Evolutionary conservation across 2,888 invertebrate species (phyloP).

Genomic region (Ganaspis brasiliensis): DNA sequence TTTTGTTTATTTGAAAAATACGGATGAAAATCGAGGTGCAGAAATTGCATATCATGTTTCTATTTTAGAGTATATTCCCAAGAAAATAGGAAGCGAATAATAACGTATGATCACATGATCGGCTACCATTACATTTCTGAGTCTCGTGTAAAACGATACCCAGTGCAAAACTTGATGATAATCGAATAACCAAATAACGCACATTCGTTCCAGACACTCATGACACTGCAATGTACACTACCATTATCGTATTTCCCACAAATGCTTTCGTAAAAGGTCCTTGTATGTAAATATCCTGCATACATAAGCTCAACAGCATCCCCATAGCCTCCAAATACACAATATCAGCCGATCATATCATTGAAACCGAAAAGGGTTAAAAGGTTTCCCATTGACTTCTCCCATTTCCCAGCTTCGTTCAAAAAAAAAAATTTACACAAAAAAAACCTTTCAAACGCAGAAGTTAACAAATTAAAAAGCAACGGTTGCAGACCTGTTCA

Average conservation of each 20-base stretch:
- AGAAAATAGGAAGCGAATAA: not conserved
- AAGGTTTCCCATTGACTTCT: constrained; percentile 58
- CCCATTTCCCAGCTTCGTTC: not conserved
- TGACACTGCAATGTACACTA: constrained; percentile 37
- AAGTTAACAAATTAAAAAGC: too few species aligned
- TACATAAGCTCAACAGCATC: constrained; percentile 55
- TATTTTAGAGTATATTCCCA: not conserved
- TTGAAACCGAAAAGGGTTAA: constrained; percentile 63
- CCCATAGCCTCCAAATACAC: constrained; percentile 48
- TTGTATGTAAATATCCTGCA: constrained; percentile 63
- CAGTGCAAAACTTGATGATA: constrained; percentile 25
- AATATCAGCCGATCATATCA: constrained; percentile 56
- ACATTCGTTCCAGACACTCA: not conserved
- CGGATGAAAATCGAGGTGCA: not conserved
- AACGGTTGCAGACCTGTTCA: too few species aligned
- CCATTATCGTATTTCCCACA: constrained; percentile 64
- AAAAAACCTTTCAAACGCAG: too few species aligned
- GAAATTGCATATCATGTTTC: not conserved
- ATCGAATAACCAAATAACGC: constrained; percentile 35
- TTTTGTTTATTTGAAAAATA: not conserved
- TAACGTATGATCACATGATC: constrained; percentile 17
- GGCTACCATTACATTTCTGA: constrained; percentile 19
- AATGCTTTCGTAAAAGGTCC: constrained; percentile 62
- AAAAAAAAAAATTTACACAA: not conserved
- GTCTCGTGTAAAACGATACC: constrained; percentile 18